These are phyloP conservation scores for Mamestra brassicae DNA, from an alignment of 2,888 invertebrate species.

Conservation along the genomic window DNA sequence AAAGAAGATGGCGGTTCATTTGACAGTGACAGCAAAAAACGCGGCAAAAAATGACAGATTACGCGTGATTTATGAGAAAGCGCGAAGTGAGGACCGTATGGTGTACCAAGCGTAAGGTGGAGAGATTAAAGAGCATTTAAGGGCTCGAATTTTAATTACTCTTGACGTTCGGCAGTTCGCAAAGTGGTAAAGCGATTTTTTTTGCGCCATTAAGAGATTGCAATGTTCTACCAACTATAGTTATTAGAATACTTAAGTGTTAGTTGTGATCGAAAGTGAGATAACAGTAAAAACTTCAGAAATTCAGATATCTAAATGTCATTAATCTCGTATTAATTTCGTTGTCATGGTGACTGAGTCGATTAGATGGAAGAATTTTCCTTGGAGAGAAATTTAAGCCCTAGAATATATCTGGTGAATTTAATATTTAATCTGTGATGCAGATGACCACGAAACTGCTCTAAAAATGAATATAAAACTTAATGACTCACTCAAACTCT, in stretches of 20 bases:
- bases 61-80: slow-evolving; percentile 60
- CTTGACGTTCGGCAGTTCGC: slow-evolving; percentile 2
- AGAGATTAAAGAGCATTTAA: slow-evolving; percentile 15
- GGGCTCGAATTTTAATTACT: slow-evolving; percentile 5
- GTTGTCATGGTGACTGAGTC: too few species aligned
- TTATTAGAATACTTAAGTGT: too few species aligned
- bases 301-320: too few species aligned
- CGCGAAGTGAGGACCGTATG: slow-evolving; percentile 30
- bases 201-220: background rate
- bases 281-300: too few species aligned
- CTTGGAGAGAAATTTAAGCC: too few species aligned
- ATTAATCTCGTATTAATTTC: too few species aligned
- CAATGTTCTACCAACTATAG: too few species aligned
- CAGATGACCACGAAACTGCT: background rate
- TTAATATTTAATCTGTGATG: background rate
- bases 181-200: slow-evolving; percentile 10
- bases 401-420: too few species aligned
- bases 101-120: slow-evolving; percentile 26
- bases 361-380: too few species aligned
- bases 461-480: background rate
- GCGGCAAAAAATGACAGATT: slow-evolving; percentile 60
- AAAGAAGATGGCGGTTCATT: slow-evolving; percentile 63
- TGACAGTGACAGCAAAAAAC: slow-evolving; percentile 66
- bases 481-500: background rate
- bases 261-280: too few species aligned